Conservation (phyloP, 2,113 vertebrate species). For the Dipodomys merriami region DNA sequence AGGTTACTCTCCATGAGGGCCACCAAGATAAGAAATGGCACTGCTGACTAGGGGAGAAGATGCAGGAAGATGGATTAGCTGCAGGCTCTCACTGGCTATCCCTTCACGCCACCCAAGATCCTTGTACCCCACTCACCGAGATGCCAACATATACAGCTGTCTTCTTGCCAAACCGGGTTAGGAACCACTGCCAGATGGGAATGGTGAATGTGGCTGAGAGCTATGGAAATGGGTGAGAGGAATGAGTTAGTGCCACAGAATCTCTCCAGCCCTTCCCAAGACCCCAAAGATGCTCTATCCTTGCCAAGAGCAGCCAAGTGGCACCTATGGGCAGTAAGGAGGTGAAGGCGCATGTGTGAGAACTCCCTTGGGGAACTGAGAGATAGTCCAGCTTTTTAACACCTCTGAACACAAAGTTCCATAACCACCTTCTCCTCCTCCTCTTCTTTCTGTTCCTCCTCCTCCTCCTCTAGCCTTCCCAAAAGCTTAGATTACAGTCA, state of each 20-base stretch:
- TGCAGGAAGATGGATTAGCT: conserved; percentile 10
- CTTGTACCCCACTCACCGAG: conserved; percentile 87
- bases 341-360: background rate
- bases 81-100: background rate
- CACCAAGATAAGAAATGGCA: conserved; percentile 94
- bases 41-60: conserved; percentile 87
- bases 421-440: too few species aligned
- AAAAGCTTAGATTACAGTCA: too few species aligned
- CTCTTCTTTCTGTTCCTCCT: too few species aligned
- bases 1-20: conserved; percentile 88
- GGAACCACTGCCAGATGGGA: conserved; percentile 97
- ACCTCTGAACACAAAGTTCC: background rate
- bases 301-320: background rate
- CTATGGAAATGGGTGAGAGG: conserved; percentile 76
- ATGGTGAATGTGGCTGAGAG: conserved; percentile 93
- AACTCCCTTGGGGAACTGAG: background rate
- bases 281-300: background rate
- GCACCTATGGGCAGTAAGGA: background rate
- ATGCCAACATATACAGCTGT: conserved; percentile 93
- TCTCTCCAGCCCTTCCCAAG: background rate
- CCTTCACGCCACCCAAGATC: background rate
- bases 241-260: background rate
- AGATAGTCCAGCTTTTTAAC: background rate
- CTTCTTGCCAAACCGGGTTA: conserved; percentile 96
- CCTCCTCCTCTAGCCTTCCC: too few species aligned